A percentile compares a stretch with the other conserved stretches of the same genome.
Evolutionary conservation across 2,888 invertebrate genomes (phyloP).

Genomic region (Synergus itoensis): DNA sequence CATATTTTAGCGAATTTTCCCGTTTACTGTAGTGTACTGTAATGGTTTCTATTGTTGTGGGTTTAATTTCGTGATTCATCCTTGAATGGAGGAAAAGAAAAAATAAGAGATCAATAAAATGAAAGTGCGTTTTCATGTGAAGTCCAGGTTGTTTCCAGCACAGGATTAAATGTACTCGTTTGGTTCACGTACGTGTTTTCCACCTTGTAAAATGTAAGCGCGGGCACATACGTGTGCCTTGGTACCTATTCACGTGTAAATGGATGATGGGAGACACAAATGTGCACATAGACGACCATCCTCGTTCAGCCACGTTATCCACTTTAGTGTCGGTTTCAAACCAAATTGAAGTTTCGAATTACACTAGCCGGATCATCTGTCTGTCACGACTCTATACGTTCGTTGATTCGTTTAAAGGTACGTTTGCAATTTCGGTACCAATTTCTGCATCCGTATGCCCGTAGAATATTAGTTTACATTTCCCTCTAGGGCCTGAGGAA

Average conservation of each 20-base stretch:
- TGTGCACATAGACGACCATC: neutral
- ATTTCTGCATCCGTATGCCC: neutral
- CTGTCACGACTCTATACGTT: constrained; percentile 43
- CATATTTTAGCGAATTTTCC: no score
- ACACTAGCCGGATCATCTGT: constrained; percentile 63
- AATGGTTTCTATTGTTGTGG: neutral
- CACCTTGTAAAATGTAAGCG: constrained; percentile 30
- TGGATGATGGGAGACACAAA: neutral
- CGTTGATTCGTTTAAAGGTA: constrained; percentile 56
- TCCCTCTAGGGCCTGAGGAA: neutral
- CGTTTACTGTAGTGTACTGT: no score
- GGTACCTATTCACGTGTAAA: constrained; percentile 12
- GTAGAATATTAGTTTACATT: neutral
- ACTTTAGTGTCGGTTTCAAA: constrained; percentile 61
- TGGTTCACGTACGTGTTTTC: neutral
- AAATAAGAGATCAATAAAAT: neutral
- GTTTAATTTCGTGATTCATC: neutral
- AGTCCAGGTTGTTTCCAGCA: neutral
- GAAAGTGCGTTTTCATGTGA: neutral
- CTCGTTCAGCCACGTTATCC: constrained; percentile 57
- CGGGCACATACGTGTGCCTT: neutral
- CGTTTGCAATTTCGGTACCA: constrained; percentile 54
- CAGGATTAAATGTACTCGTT: constrained; percentile 20
- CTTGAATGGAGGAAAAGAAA: neutral
- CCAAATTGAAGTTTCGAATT: constrained; percentile 73